Evolutionary conservation across 2,113 vertebrate species (phyloP), one percentile per base, ranked within the genome.

Genomic region (Malurus alboscapulatus): DNA sequence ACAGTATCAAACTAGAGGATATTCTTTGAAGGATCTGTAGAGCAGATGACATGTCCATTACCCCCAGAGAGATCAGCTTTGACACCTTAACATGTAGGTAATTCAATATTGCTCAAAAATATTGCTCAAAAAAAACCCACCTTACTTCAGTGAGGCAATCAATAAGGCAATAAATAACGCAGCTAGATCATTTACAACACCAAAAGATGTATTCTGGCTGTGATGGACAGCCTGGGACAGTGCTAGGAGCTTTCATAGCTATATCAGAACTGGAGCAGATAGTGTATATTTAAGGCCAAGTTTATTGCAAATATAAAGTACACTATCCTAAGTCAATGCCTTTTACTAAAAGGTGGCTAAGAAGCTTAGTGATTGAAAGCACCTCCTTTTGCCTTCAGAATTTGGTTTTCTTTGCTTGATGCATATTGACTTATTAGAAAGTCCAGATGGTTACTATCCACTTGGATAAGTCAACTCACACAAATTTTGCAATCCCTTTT

Each of bases 391-490:
- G 10, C 25, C 77, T 90, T 82, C 32, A 66, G 57, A 94, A 75
- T 62, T 69, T 51, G 74, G 38, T 57, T 76, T 95, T 84, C 57
- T 5, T 88, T 75, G 22, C 24, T 84, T 58, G 48, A 77, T 71
- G 54, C 14, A 73, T 69, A 71, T 68, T 96, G 89, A 97, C 96
- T 90, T 93, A 66, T 84, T 91, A 69, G 8, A 69, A 95, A 87
- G 71, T 65, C 62, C 83, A 96, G 89, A 96, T 90, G 75, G 84
- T 63, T 73, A 54, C 42, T 74, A 90, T 92, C 32, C 77, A 82
- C 72, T 89, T 86, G 85, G 63, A 82, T 90, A 96, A 91, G 26
- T 85, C 59, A 78, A 54, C 65, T 91, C 36, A 73, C 10, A 8
- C 32, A 84, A 90, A 94, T 77, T 92, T 93, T 83, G 81, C 95